Evolutionary conservation across 2,888 invertebrate species (phyloP).

Genomic region (Steinernema scapterisci): DNA sequence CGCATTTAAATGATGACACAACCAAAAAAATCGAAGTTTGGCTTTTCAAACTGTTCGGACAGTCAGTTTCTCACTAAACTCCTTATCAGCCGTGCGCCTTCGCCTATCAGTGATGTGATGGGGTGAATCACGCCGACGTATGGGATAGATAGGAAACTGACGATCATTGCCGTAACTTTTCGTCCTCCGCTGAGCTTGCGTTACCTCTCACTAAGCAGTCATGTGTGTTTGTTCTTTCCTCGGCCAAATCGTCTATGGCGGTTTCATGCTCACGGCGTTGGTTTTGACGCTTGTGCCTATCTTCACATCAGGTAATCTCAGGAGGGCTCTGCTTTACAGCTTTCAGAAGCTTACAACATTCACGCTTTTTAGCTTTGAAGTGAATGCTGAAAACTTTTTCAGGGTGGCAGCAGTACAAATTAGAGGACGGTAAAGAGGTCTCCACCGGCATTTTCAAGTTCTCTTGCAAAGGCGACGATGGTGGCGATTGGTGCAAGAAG

Average conservation of each 20-base stretch:
- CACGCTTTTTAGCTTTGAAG: too few relatives aligned
- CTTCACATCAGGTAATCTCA: slow-evolving; percentile 2
- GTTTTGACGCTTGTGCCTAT: background rate
- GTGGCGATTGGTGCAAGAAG: background rate
- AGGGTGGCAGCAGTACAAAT: background rate
- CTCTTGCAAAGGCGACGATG: background rate
- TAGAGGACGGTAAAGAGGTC: background rate
- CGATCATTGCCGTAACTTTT: too few relatives aligned
- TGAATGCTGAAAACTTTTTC: background rate
- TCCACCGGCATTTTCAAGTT: background rate
- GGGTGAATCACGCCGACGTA: background rate
- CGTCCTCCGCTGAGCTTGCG: too few relatives aligned
- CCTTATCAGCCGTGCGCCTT: too few relatives aligned
- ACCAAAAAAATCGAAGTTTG: background rate
- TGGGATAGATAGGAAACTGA: too few relatives aligned
- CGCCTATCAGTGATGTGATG: background rate
- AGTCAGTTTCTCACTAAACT: background rate
- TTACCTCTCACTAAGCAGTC: background rate
- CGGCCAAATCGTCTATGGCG: slow-evolving; percentile 10
- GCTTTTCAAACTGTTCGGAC: background rate
- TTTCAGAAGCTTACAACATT: background rate
- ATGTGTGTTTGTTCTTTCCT: slow-evolving; percentile 21
- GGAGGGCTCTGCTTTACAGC: background rate
- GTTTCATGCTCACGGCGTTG: background rate
- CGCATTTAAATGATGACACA: too few relatives aligned